A percentile compares a stretch with the other conserved stretches of the same genome.
phyloP scores from a whole-genome alignment of 2,113 vertebrate genomes.

The Centrocercus urophasianus region DNA sequence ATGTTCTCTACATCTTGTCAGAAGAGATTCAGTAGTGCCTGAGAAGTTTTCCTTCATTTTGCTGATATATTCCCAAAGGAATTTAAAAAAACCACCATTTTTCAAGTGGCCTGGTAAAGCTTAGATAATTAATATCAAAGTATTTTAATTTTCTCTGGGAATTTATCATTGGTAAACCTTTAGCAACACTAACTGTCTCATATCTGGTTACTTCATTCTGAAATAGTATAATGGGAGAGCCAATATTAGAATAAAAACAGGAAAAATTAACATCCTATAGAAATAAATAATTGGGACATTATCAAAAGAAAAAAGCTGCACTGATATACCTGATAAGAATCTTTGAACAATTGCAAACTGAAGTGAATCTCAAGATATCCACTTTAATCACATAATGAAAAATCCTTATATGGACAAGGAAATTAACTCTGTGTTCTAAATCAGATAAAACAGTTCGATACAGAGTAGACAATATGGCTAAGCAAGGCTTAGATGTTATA shows the following conservation, averaged over 20 bases:
- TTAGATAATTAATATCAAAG: not conserved
- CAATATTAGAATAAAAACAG: not conserved
- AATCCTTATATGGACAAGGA: not conserved
- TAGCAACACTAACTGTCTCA: not conserved
- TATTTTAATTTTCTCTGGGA: not conserved
- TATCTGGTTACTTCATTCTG: not conserved
- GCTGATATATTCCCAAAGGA: not conserved
- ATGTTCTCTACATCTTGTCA: not conserved
- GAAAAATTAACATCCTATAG: not conserved
- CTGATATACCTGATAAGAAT: not conserved
- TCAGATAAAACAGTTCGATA: not conserved
- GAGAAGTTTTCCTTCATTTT: not conserved
- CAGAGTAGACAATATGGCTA: not conserved
- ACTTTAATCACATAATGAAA: not conserved
- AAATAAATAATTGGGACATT: accelerated
- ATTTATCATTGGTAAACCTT: not conserved
- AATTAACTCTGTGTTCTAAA: not conserved
- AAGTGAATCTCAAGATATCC: not conserved
- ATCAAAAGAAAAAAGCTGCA: not conserved
- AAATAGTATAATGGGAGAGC: not conserved
- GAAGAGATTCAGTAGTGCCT: not conserved
- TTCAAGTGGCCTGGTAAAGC: not conserved
- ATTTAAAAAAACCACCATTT: not conserved
- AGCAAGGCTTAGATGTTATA: not conserved
- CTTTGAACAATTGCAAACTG: not conserved